Conservation (phyloP, 2,113 vertebrate species). For the Steatornis caripensis region DNA sequence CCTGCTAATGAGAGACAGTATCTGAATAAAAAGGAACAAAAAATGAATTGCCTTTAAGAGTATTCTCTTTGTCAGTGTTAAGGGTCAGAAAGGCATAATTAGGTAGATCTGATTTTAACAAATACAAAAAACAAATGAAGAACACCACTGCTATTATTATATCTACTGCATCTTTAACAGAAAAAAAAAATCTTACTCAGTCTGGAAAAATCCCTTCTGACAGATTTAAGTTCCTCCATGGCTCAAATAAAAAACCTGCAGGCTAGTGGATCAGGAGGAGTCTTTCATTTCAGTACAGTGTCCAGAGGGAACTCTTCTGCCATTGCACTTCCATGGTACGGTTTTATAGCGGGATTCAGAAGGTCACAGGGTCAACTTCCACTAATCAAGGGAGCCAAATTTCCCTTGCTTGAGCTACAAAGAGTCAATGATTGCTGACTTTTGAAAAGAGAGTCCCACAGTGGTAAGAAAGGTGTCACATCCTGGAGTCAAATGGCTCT, state of each 20-base stretch:
- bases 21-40: not conserved
- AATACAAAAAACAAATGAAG: not conserved
- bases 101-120: not conserved
- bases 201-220: constrained; percentile 27
- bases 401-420: not conserved
- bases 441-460: not conserved
- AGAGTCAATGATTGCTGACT: not conserved
- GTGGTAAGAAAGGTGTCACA: not conserved
- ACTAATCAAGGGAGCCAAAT: not conserved
- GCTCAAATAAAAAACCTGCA: not conserved
- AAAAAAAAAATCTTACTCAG: not conserved
- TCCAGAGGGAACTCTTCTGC: not conserved
- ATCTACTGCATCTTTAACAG: not conserved
- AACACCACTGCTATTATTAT: not conserved
- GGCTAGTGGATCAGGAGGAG: not conserved
- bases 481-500: not conserved
- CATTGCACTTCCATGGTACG: not conserved
- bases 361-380: not conserved
- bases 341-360: not conserved
- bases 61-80: not conserved
- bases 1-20: not conserved
- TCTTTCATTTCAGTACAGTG: not conserved
- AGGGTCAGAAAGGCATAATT: not conserved
- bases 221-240: not conserved
- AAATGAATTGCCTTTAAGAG: not conserved